phyloP scores from a whole-genome alignment of 1,140 invertebrate genomes.

The Tribolium castaneum region DNA sequence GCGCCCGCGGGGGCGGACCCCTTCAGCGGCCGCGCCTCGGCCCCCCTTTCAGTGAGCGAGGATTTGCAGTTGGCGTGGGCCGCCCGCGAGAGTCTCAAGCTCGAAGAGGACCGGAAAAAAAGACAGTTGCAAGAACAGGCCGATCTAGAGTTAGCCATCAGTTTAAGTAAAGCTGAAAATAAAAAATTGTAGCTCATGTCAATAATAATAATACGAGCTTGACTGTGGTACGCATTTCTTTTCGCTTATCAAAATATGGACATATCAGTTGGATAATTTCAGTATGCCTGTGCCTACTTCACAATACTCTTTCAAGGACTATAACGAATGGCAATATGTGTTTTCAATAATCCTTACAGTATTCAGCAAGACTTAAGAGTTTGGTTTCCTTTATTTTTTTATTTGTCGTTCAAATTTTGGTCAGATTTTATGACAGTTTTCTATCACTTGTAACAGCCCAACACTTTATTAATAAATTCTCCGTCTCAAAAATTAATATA shows the following conservation, averaged over 20 bases:
- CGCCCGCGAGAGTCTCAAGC: conserved; percentile 67
- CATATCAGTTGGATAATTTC: conserved; percentile 30
- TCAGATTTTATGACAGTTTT: no score
- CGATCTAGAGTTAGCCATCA: conserved; percentile 68
- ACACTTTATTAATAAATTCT: no score
- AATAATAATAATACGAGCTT: conserved; percentile 23
- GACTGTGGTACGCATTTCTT: conserved; percentile 33
- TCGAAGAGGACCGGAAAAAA: conserved; percentile 65
- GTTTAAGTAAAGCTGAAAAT: conserved; percentile 64
- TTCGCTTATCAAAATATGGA: conserved; percentile 23
- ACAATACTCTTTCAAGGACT: conserved; percentile 12
- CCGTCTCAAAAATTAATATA: no score
- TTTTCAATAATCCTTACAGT: conserved; percentile 12
- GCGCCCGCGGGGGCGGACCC: conserved; percentile 36
- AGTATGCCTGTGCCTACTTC: conserved; percentile 36
- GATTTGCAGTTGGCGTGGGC: conserved; percentile 71
- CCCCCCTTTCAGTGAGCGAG: conserved; percentile 60
- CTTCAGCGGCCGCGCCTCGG: conserved; percentile 58
- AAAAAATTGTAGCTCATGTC: conserved; percentile 47
- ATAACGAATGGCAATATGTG: conserved; percentile 12
- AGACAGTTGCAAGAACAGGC: conserved; percentile 66
- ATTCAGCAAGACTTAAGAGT: neutral
- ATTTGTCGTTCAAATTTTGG: neutral
- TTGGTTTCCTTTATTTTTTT: conserved; percentile 11
- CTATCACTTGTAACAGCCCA: no score